phyloP scores from a whole-genome alignment of 2,113 vertebrate species.

The Ibidorhyncha struthersii region DNA sequence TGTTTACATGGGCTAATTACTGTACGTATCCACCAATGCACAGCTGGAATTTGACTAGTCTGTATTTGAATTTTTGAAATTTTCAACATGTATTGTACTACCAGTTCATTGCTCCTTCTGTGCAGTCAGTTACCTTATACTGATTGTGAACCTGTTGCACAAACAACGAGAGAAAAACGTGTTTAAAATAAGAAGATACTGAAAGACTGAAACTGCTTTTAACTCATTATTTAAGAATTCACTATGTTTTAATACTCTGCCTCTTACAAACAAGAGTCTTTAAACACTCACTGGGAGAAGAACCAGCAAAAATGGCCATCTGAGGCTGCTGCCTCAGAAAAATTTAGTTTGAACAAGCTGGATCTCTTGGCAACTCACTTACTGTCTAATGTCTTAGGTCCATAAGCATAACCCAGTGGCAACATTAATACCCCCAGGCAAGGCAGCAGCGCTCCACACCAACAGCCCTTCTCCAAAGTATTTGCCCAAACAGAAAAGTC shows the following conservation, averaged over 20 bases:
- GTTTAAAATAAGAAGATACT: background rate
- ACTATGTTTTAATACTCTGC: background rate
- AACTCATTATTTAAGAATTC: constrained; percentile 12
- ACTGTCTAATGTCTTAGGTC: background rate
- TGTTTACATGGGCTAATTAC: background rate
- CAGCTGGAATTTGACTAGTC: background rate
- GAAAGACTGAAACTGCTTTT: background rate
- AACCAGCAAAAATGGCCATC: background rate
- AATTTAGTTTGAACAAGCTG: background rate
- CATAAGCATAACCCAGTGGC: background rate
- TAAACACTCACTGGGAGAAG: background rate
- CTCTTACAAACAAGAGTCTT: background rate
- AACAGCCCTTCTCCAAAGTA: background rate
- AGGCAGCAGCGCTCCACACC: background rate
- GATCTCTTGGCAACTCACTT: background rate
- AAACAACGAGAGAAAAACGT: background rate
- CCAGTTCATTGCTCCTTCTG: background rate
- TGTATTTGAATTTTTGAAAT: background rate
- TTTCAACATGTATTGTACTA: background rate
- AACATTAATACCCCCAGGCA: background rate
- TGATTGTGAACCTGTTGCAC: background rate
- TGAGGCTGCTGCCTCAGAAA: background rate
- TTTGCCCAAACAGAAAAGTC: background rate
- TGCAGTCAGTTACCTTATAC: background rate
- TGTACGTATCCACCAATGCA: background rate